Evolutionary conservation across 2,888 invertebrate species (phyloP).

Genomic region (Pachydiplax longipennis): DNA sequence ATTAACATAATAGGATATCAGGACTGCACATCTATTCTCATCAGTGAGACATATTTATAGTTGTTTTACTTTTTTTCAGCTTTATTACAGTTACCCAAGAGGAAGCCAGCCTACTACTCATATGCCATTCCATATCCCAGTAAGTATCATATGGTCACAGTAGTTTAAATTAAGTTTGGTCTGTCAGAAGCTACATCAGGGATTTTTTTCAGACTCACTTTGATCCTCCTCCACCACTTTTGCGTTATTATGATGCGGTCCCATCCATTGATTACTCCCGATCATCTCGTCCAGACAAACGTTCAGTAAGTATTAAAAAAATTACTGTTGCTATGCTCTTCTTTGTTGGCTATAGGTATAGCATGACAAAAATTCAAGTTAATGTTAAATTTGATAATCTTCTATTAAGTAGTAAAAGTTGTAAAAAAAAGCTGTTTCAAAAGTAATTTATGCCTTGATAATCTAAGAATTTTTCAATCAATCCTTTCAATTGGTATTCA

Average conservation of each 20-base stretch:
- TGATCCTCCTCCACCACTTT: slow-evolving; percentile 71
- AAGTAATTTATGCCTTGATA: no score
- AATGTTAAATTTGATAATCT: no score
- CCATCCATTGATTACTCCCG: slow-evolving; percentile 76
- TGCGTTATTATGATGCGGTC: slow-evolving; percentile 82
- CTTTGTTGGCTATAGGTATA: no score
- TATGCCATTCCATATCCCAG: slow-evolving; percentile 47
- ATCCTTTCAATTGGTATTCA: no score
- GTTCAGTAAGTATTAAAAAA: slow-evolving; percentile 60
- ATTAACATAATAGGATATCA: no score
- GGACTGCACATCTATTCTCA: no score
- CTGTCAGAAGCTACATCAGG: neutral
- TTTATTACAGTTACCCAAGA: slow-evolving; percentile 43
- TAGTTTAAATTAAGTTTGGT: neutral
- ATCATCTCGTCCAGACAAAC: slow-evolving; percentile 70
- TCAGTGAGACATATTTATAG: neutral
- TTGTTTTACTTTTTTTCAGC: neutral
- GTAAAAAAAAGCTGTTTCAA: no score
- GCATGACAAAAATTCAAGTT: no score
- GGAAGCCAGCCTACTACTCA: slow-evolving; percentile 47
- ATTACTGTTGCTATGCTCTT: neutral
- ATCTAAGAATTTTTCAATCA: no score
- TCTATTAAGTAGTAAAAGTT: no score
- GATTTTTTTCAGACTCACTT: slow-evolving; percentile 48
- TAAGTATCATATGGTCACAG: slow-evolving; percentile 16